Evolutionary conservation across 2,797 vertebrate species (phyloP), one percentile per base, ranked within the genome.

Genomic region (Menidia menidia): DNA sequence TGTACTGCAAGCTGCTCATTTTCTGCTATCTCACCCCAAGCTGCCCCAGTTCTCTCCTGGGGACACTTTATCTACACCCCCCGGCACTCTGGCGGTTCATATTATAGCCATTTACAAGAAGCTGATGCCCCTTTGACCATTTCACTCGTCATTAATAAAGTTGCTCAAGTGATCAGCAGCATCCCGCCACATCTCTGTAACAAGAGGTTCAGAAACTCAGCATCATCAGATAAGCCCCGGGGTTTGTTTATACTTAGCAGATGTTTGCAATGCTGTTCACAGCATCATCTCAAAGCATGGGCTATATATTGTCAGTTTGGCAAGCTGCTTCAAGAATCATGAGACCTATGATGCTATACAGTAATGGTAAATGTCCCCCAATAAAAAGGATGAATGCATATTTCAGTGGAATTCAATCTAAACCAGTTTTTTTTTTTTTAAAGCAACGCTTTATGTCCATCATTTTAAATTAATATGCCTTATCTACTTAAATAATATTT

Each of bases 81-180:
- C 64, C 71, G 73, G 72, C 76, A 68, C 77, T 69, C 52, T 59
- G 52, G 54, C 53, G 44, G 60, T 81, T 73, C 73, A 79, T 83
- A 85, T 79, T 69, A 81, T 33, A 58, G 51, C 64, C 81, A 79
- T 90, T 91, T 85, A 87, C 74, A 85, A 60, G 67, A 73, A 60
- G 67, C 67, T 83, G 69, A 82, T 84, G 75, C 82, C 87, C 82
- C 85, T 87, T 81, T 86, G 81, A 84, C 79, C 60, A 32, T 75
- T 81, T 84, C 70, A 71, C 68, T 78, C 71, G 64, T 62, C 79
- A 81, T 87, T 77, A 68, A 89, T 87, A 86, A 82, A 75, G 77
- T 77, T 62, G 35, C 62, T 77, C 44, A 62, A 64, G 84, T 83
- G 78, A 85, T 77, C 85, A 74, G 66, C 67, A 25, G 68, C 77